Conservation (phyloP, 2,888 invertebrate species). For the Andrena fulva region DNA sequence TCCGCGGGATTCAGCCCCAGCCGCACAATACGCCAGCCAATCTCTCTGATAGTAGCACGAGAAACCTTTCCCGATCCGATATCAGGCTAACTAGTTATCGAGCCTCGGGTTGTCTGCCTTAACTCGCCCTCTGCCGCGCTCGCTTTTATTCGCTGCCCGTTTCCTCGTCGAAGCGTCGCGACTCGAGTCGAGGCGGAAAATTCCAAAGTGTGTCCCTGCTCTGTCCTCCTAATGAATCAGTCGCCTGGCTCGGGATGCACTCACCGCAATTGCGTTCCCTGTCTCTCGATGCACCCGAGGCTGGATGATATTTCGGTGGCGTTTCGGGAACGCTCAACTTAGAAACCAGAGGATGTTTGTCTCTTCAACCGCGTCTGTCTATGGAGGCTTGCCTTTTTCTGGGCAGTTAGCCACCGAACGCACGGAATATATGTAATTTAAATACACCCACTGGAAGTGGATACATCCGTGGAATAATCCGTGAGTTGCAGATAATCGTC, state of each 20-base stretch:
- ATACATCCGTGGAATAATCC: too few relatives aligned
- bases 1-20: constrained; percentile 55
- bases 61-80: constrained; percentile 57
- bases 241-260: constrained; percentile 49
- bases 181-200: constrained; percentile 48
- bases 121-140: constrained; percentile 36
- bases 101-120: constrained; percentile 42
- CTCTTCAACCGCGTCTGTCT: too few relatives aligned
- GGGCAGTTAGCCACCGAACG: too few relatives aligned
- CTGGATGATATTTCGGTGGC: neutral
- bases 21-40: constrained; percentile 66
- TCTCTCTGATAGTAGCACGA: constrained; percentile 69
- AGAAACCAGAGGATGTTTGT: neutral
- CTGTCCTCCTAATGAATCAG: constrained; percentile 32
- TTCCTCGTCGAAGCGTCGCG: neutral
- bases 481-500: too few relatives aligned
- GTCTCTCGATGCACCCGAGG: neutral
- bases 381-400: too few relatives aligned
- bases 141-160: constrained; percentile 6
- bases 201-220: constrained; percentile 42
- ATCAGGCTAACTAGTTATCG: constrained; percentile 62
- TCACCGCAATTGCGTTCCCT: constrained; percentile 56
- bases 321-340: neutral
- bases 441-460: too few relatives aligned
- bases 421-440: too few relatives aligned